Conservation (phyloP, 2,113 vertebrate genomes). For the Erinaceus europaeus region DNA sequence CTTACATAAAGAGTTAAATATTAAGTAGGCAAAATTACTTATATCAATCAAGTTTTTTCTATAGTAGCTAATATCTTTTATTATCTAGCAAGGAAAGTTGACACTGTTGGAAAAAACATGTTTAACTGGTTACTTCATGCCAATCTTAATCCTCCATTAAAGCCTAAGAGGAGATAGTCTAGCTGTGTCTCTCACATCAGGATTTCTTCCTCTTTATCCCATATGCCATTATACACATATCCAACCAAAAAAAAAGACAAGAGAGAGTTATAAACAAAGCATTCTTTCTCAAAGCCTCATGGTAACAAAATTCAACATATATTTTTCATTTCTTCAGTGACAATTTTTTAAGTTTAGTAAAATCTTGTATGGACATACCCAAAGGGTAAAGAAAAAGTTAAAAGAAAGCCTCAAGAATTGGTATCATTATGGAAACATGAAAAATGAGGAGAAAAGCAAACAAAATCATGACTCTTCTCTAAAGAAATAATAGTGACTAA, state of each 20-base stretch:
- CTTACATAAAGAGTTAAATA: slow-evolving; percentile 14
- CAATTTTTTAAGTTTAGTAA: slow-evolving; percentile 22
- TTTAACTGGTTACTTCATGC: slow-evolving; percentile 13
- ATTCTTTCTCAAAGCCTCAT: slow-evolving; percentile 23
- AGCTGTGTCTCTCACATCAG: not conserved
- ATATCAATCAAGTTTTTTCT: slow-evolving; percentile 8
- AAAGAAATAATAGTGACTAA: slow-evolving; percentile 27
- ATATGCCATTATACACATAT: not conserved
- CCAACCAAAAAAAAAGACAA: not conserved
- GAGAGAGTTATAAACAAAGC: not conserved
- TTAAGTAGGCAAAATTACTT: not conserved
- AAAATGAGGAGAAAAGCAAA: slow-evolving; percentile 43
- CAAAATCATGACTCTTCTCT: slow-evolving; percentile 31
- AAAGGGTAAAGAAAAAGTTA: not conserved
- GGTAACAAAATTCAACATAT: slow-evolving; percentile 22
- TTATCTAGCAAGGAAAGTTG: slow-evolving; percentile 31
- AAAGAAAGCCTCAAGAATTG: slow-evolving; percentile 44
- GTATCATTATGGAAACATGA: slow-evolving; percentile 18
- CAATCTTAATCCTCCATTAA: slow-evolving; percentile 4
- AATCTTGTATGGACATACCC: slow-evolving; percentile 15
- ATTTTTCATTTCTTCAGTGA: slow-evolving; percentile 45
- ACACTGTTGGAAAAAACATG: not conserved
- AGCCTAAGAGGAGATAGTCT: not conserved
- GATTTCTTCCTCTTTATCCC: not conserved
- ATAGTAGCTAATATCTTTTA: slow-evolving; percentile 40